Evolutionary conservation across 2,797 vertebrate species (phyloP), one percentile per base, ranked within the genome.

Genomic region (Taenioides sp.): DNA sequence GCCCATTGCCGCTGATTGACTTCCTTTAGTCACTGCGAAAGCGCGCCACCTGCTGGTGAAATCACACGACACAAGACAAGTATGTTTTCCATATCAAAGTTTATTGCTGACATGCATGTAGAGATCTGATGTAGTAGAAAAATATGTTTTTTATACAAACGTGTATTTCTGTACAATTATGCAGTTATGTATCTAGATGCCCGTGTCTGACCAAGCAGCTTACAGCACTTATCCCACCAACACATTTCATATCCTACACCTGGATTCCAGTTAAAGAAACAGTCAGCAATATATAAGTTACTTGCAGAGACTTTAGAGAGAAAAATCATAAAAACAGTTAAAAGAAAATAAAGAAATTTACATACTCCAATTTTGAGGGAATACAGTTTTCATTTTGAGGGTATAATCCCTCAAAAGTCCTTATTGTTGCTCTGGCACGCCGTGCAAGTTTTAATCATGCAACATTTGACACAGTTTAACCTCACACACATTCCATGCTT

Each of bases 21-120:
- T 28, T 54, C 1, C 5, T 58, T 58, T 4, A 4, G 59, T 10
- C 6, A 68, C 37, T 71, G 66, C 70, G 59, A 71, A 81, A 86
- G 69, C 72, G 73, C 83, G 20, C 90, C 88, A 82, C 80, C 91
- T 85, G 64, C 66, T 89, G 91, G 80, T 1, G n/a, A 52, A 75
- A 67, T 12, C 25, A 57, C 22, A 66, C 54, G 2, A 64, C 43
- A 75, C 61, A 52, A 3, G 31, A 78, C 67, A 71, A 1, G 37
- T 34, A 78, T 31, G 64, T 88, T 93, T 31, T 94, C 91, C 89
- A 93, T 95, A 95, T 90, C 92, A 93, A 96, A 96, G 91, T 97
- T 95, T 98, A 98, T 98, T 98, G 96, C 97, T 95, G 93, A 97
- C 97, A 97, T 98, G 97, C 97, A 98, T 96, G 96, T 96, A 96